Evolutionary conservation across 1,140 invertebrate species (phyloP).

Genomic region (Zaprionus gabonicus): DNA sequence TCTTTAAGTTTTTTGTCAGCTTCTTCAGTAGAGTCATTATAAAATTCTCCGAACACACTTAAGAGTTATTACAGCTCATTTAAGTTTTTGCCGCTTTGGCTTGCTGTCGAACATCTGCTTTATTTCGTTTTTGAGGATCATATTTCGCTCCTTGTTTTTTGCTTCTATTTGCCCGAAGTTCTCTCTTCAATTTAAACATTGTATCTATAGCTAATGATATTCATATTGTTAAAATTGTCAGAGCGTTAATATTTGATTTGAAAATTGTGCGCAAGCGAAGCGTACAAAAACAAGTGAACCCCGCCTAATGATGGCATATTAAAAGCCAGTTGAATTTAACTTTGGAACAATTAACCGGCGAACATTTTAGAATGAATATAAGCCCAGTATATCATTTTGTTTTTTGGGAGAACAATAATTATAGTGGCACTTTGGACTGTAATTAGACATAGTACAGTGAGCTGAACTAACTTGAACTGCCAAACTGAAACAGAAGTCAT

Average conservation of each 20-base stretch:
- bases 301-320: conserved; percentile 35
- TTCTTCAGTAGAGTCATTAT: conserved; percentile 54
- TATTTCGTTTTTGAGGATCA: conserved; percentile 5
- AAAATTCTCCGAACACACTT: conserved; percentile 48
- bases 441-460: neutral
- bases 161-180: neutral
- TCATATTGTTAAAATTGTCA: conserved; percentile 43
- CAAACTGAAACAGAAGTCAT: neutral
- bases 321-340: conserved; percentile 14
- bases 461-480: neutral
- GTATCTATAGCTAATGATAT: conserved; percentile 29
- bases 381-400: neutral
- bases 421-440: neutral
- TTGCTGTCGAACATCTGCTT: neutral
- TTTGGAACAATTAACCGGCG: conserved; percentile 24
- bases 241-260: conserved; percentile 45
- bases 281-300: conserved; percentile 43
- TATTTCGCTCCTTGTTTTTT: neutral
- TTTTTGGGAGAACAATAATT: conserved; percentile 2
- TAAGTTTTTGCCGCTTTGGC: neutral
- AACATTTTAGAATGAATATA: conserved; percentile 19
- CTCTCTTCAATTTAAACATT: conserved; percentile 21
- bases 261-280: conserved; percentile 38
- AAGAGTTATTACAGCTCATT: neutral
- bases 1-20: conserved; percentile 29